These are phyloP conservation scores for Reinhardtius hippoglossoides DNA, from an alignment of 2,113 vertebrate genomes.

Conservation along the genomic window DNA sequence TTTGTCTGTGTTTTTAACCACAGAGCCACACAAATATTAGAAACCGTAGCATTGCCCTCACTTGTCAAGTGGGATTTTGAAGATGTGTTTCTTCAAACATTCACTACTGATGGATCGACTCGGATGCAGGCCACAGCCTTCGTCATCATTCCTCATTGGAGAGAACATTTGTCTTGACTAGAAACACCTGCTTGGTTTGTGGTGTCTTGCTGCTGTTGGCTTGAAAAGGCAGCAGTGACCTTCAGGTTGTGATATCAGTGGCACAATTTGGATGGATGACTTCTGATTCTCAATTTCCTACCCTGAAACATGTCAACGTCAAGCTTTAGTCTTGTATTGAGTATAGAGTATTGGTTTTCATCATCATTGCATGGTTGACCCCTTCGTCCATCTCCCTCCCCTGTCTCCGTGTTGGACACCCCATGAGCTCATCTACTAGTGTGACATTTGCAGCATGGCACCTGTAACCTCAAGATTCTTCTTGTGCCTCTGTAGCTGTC, in stretches of 20 bases:
- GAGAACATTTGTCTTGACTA: not conserved
- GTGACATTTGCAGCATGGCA: constrained; percentile 67
- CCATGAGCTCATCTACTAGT: constrained; percentile 60
- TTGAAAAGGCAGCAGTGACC: constrained; percentile 38
- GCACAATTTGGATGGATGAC: constrained; percentile 55
- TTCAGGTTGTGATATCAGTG: constrained; percentile 34
- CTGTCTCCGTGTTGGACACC: constrained; percentile 41
- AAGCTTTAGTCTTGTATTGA: constrained; percentile 9
- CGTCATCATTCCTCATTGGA: not conserved
- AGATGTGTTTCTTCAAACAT: not conserved
- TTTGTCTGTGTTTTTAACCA: too few species aligned
- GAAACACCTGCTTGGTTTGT: constrained; percentile 2
- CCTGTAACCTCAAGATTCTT: constrained; percentile 48
- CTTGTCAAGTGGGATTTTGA: not conserved
- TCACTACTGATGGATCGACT: not conserved
- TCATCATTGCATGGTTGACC: constrained; percentile 58
- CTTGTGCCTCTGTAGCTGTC: constrained; percentile 27
- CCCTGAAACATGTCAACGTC: constrained; percentile 30
- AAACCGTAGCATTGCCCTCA: not conserved
- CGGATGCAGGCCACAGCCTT: not conserved
- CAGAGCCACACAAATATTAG: not conserved
- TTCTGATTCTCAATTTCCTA: constrained; percentile 50
- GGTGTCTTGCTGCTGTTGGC: not conserved
- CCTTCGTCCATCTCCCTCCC: constrained; percentile 17
- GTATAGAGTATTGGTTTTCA: constrained; percentile 36